Evolutionary conservation across 2,797 vertebrate species (phyloP).

Genomic region (Amniataba percoides): DNA sequence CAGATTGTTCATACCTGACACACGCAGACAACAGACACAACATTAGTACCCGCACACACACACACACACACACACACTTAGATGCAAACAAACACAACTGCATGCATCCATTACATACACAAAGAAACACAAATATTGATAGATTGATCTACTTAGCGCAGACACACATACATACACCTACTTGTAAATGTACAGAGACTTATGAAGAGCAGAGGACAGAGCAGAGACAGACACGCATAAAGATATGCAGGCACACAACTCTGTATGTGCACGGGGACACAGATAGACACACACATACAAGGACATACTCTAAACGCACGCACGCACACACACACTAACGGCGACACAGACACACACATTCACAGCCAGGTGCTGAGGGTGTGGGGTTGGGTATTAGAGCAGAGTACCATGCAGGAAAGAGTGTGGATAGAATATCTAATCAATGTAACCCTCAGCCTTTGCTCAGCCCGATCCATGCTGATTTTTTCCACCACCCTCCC

Average conservation of each 20-base stretch:
- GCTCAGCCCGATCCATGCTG: conserved; percentile 8
- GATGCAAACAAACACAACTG: not conserved
- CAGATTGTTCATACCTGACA: conserved; percentile 68
- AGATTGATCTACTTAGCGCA: conserved; percentile 29
- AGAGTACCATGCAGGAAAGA: conserved; percentile 17
- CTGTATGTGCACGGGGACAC: not conserved
- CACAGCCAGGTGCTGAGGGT: conserved; percentile 33
- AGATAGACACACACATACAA: not conserved
- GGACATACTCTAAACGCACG: conserved; percentile 1
- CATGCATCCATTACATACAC: not conserved
- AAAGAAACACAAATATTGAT: not conserved
- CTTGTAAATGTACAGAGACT: not conserved
- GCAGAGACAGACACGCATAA: not conserved
- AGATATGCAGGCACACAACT: not conserved
- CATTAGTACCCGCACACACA: not conserved
- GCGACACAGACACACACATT: conserved; percentile 11
- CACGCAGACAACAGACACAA: conserved; percentile 37
- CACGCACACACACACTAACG: not conserved
- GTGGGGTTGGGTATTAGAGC: conserved; percentile 17
- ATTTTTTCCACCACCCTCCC: not conserved
- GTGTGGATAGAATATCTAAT: conserved; percentile 40
- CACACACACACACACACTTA: not conserved
- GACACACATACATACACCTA: not conserved
- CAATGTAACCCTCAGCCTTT: conserved; percentile 18
- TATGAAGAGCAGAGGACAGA: conserved; percentile 11